Evolutionary conservation across 2,797 vertebrate species (phyloP).

Genomic region (Cirrhinus mrigala): DNA sequence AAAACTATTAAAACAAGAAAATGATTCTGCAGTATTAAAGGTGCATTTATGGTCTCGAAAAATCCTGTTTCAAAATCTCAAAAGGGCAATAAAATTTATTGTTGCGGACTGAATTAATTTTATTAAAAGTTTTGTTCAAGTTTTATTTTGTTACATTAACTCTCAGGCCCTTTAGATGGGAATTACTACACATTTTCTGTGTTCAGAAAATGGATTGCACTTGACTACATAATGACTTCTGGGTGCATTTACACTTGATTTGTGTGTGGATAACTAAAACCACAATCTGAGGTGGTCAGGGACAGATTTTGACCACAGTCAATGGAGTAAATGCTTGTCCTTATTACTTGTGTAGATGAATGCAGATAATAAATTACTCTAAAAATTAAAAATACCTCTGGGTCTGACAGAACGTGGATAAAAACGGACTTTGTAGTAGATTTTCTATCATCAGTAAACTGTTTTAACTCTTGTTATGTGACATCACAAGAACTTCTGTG

Average conservation of each 20-base stretch:
- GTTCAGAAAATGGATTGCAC: not conserved
- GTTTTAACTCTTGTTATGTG: not conserved
- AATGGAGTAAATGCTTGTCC: not conserved
- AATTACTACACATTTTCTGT: not conserved
- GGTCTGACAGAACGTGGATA: not conserved
- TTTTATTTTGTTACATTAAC: not conserved
- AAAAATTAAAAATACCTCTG: not conserved
- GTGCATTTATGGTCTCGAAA: not conserved
- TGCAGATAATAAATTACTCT: not conserved
- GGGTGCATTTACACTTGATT: not conserved
- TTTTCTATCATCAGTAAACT: not conserved
- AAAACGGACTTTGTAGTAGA: not conserved
- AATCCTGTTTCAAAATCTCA: not conserved
- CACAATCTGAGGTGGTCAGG: not conserved
- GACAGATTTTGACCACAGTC: not conserved
- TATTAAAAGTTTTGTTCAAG: not conserved
- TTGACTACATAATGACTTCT: not conserved
- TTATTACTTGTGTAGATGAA: not conserved
- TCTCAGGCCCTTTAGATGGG: not conserved
- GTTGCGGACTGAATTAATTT: not conserved
- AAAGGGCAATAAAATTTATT: not conserved
- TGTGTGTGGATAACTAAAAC: not conserved
- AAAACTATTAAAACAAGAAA: conserved; percentile 8
- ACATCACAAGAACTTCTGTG: not conserved
- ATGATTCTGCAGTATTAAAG: not conserved